Base-by-base conservation (phyloP, 1,140 invertebrate genomes). In the Atta cephalotes region DNA sequence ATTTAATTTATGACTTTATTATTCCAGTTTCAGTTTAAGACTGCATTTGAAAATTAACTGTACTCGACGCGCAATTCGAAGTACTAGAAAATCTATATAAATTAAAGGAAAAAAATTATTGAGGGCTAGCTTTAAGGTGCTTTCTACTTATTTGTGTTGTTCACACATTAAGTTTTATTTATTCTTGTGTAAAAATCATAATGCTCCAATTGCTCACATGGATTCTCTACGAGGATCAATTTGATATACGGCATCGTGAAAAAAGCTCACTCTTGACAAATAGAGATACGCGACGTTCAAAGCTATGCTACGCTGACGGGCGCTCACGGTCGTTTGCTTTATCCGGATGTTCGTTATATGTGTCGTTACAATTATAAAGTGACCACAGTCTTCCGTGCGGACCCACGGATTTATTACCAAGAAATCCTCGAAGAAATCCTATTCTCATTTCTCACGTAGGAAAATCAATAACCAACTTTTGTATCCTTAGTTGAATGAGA, bases 271-370 rank as follows among this genome's bases (percentile, higher is more conserved):
- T 76, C 72, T 18, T 18, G n/a, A 60, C 35, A 76, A 51, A 51
- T 65, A 16, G 6, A 78, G 21, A n/a, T 78, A 78, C 76, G 39
- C 35, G 58, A 65, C 58, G 21, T 78, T 63, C 35, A n/a, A 65
- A 63, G 16, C 25, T 21, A 65, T 35, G 21, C 21, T 21, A 21
- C 21, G 21, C 58, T 78, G 58, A 65, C 35, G 10, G 62, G 18
- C 9, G 39, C 65, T 78, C 53, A 60, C 31, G 31, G 72, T 76
- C n/a, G 16, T 78, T 78, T 65, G 58, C 39, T 78, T 78, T 62
- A 65, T 78, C 60, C 76, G 58, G 58, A 78, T 78, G 65, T 78
- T 78, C 58, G 31, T 78, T 65, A 78, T 28, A 78, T 65, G 10
- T 63, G 76, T 78, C 31, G 35, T 78, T 45, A 78, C 58, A 78